Conservation (phyloP, 2,113 vertebrate genomes). For the Arizona elegans region DNA sequence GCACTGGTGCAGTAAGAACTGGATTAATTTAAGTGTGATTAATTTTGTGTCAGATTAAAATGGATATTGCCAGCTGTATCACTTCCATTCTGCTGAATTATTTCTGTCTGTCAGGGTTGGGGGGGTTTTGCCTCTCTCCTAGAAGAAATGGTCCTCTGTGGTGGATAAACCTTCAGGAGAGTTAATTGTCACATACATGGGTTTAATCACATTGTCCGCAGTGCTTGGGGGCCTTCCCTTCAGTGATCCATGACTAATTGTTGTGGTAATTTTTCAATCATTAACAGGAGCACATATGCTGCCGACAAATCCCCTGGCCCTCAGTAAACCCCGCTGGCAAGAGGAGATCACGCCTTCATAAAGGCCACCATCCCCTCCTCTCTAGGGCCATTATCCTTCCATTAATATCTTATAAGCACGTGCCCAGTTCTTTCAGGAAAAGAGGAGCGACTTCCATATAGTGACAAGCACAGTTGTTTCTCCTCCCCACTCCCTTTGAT, state of each 20-base stretch:
- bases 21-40: constrained; percentile 81
- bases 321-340: constrained; percentile 67
- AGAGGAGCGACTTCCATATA: background rate
- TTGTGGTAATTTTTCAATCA: constrained; percentile 90
- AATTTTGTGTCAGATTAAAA: constrained; percentile 84
- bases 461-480: background rate
- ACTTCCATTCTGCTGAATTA: constrained; percentile 67
- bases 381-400: constrained; percentile 43
- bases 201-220: constrained; percentile 93
- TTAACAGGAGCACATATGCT: constrained; percentile 93
- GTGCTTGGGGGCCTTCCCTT: constrained; percentile 72
- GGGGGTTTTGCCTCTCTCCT: constrained; percentile 44
- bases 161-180: constrained; percentile 80
- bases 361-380: constrained; percentile 49
- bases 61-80: constrained; percentile 88
- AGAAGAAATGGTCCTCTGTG: constrained; percentile 64
- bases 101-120: constrained; percentile 54
- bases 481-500: background rate
- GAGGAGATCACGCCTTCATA: constrained; percentile 58
- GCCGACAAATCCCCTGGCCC: constrained; percentile 77
- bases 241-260: constrained; percentile 84
- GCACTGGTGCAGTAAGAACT: constrained; percentile 69
- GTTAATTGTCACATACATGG: constrained; percentile 97
- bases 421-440: constrained; percentile 6
- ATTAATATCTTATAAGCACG: constrained; percentile 63